These are phyloP conservation scores for Leptopilina drosophilae DNA, from an alignment of 2,888 invertebrate genomes.

Conservation along the genomic window DNA sequence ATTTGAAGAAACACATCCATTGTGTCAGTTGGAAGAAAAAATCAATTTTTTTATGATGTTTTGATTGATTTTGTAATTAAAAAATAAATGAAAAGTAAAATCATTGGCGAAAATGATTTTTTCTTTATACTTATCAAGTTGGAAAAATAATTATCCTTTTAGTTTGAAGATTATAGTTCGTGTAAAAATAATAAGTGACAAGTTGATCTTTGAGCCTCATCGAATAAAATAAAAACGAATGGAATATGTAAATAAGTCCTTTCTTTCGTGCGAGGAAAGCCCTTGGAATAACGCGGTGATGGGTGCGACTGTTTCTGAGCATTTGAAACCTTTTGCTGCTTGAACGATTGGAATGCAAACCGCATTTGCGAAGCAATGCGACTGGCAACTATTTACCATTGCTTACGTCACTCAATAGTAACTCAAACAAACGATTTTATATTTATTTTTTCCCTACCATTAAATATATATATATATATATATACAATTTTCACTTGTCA, in stretches of 20 bases:
- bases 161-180: neutral
- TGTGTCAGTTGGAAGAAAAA: too few relatives aligned
- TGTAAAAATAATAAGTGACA: constrained; percentile 12
- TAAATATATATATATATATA: neutral
- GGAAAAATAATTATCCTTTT: too few relatives aligned
- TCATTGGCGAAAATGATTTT: too few relatives aligned
- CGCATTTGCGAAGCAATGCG: constrained; percentile 31
- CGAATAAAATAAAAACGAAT: constrained; percentile 27
- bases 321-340: constrained; percentile 26
- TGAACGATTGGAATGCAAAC: constrained; percentile 29
- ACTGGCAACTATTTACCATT: constrained; percentile 27
- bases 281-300: constrained; percentile 29
- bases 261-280: constrained; percentile 26
- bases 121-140: too few relatives aligned
- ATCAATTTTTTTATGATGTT: too few relatives aligned
- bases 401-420: constrained; percentile 37
- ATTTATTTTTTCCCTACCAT: neutral
- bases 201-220: constrained; percentile 12
- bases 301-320: constrained; percentile 39
- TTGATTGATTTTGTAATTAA: too few relatives aligned
- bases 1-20: too few relatives aligned
- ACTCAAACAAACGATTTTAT: constrained; percentile 7
- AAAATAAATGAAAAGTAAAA: too few relatives aligned
- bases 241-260: constrained; percentile 5
- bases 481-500: neutral